Percentiles rank a stretch among this genome's conserved stretches.
phyloP scores from a whole-genome alignment of 37 sponge, comb jelly and placozoan species.

The Hexactinellida sp. region DNA sequence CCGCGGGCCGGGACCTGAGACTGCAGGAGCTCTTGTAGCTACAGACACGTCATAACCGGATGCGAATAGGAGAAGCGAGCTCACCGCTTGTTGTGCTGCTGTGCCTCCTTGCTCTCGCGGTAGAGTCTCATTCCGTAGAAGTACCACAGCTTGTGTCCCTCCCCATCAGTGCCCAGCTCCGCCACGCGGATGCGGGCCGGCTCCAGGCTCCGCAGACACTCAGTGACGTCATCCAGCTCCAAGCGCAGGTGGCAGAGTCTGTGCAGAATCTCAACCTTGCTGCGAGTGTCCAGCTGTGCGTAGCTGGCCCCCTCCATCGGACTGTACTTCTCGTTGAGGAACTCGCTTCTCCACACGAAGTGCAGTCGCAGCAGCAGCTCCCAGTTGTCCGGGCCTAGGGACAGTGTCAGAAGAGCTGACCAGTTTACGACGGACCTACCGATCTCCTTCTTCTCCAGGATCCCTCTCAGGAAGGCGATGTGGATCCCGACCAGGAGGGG shows the following conservation, averaged over 20 bases:
- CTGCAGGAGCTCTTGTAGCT: background rate
- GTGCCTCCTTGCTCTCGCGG: slow-evolving; percentile 29
- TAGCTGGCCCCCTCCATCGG: slow-evolving; percentile 33
- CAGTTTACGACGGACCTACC: background rate
- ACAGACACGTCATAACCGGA: background rate
- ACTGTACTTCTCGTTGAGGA: slow-evolving; percentile 44
- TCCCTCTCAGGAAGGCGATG: background rate
- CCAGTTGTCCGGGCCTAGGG: slow-evolving; percentile 53
- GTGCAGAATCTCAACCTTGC: slow-evolving; percentile 48
- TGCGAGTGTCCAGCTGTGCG: slow-evolving; percentile 31
- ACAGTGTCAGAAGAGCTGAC: background rate
- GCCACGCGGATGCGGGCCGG: slow-evolving; percentile 33
- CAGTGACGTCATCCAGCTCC: slow-evolving; percentile 69
- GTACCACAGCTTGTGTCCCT: slow-evolving; percentile 60
- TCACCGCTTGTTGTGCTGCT: slow-evolving; percentile 21
- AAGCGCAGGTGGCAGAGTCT: slow-evolving; percentile 62
- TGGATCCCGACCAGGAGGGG: background rate
- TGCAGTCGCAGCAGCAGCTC: slow-evolving; percentile 50
- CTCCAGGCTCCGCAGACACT: slow-evolving; percentile 38
- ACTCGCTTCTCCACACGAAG: slow-evolving; percentile 57
- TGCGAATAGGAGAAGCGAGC: background rate
- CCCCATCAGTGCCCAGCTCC: slow-evolving; percentile 45
- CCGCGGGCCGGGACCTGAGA: background rate
- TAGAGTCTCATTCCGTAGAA: slow-evolving; percentile 66
- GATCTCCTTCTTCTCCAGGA: background rate